Conservation (phyloP, 2,888 invertebrate genomes). For the Platynereis dumerilii region DNA sequence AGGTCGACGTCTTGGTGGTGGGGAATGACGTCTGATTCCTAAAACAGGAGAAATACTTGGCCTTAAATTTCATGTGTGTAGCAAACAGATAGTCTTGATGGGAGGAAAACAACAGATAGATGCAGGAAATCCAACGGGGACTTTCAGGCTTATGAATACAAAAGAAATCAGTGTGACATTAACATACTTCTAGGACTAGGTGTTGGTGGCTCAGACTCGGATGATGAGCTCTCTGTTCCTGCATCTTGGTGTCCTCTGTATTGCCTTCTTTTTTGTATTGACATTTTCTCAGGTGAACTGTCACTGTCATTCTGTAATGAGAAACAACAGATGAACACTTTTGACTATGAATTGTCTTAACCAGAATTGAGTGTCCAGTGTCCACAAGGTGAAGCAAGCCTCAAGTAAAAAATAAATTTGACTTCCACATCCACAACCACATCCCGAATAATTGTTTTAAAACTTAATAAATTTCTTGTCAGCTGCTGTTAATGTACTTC, state of each 20-base stretch:
- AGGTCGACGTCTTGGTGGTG: slow-evolving; percentile 22
- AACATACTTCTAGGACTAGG: neutral
- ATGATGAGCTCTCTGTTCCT: slow-evolving; percentile 12
- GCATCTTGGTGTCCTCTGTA: slow-evolving; percentile 30
- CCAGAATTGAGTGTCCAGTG: no score
- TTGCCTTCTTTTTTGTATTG: slow-evolving; percentile 34
- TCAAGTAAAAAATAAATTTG: no score
- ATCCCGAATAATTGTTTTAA: no score
- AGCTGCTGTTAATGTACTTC: no score
- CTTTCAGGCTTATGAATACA: no score
- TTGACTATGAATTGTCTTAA: neutral
- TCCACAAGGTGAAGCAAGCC: no score
- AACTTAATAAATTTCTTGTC: no score
- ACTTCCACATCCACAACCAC: no score
- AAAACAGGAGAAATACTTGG: neutral
- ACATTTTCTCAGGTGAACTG: slow-evolving; percentile 26
- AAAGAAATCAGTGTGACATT: neutral
- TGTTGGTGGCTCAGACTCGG: slow-evolving; percentile 12
- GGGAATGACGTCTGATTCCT: slow-evolving; percentile 8
- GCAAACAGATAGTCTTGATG: no score
- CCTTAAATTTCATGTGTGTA: neutral
- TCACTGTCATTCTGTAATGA: slow-evolving; percentile 8
- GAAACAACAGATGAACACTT: neutral
- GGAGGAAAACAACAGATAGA: no score
- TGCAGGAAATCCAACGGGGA: no score